A percentile compares a stretch with the other conserved stretches of the same genome.
phyloP scores from a whole-genome alignment of 2,888 invertebrate genomes.

The Dynastes grantii region DNA sequence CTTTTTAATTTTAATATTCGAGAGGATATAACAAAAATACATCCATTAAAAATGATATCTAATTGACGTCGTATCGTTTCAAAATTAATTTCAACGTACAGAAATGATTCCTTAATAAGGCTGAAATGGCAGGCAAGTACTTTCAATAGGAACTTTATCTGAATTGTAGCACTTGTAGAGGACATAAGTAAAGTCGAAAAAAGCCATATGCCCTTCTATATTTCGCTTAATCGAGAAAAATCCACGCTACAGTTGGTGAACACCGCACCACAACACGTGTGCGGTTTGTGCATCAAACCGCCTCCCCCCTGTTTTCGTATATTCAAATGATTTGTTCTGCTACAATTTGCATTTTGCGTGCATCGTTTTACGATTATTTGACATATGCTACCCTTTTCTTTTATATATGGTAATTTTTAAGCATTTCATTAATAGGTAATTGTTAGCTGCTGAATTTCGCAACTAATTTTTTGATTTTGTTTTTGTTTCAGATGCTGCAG shows the following conservation, averaged over 20 bases:
- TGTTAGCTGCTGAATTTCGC: no score
- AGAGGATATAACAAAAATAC: slow-evolving; percentile 11
- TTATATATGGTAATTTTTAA: slow-evolving; percentile 26
- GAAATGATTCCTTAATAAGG: no score
- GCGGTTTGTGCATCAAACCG: slow-evolving; percentile 56
- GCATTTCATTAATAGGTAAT: not conserved
- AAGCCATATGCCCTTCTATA: slow-evolving; percentile 64
- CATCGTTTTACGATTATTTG: slow-evolving; percentile 48
- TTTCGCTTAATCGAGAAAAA: slow-evolving; percentile 63
- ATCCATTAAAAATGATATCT: slow-evolving; percentile 18
- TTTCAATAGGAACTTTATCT: slow-evolving; percentile 40
- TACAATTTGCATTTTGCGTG: slow-evolving; percentile 67
- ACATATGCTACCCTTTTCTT: slow-evolving; percentile 57
- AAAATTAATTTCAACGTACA: slow-evolving; percentile 29
- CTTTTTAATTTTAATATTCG: not conserved
- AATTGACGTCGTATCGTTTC: slow-evolving; percentile 5
- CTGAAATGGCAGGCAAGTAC: no score
- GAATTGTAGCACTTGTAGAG: slow-evolving; percentile 39
- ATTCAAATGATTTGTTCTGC: slow-evolving; percentile 66
- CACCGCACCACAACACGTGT: slow-evolving; percentile 25
- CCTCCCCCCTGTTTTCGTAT: slow-evolving; percentile 63
- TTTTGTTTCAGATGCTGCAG: no score
- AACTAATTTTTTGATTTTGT: no score
- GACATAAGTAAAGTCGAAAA: slow-evolving; percentile 28
- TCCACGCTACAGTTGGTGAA: slow-evolving; percentile 61